phyloP scores from a whole-genome alignment of 2,888 invertebrate genomes.

The Diadromus collaris region DNA sequence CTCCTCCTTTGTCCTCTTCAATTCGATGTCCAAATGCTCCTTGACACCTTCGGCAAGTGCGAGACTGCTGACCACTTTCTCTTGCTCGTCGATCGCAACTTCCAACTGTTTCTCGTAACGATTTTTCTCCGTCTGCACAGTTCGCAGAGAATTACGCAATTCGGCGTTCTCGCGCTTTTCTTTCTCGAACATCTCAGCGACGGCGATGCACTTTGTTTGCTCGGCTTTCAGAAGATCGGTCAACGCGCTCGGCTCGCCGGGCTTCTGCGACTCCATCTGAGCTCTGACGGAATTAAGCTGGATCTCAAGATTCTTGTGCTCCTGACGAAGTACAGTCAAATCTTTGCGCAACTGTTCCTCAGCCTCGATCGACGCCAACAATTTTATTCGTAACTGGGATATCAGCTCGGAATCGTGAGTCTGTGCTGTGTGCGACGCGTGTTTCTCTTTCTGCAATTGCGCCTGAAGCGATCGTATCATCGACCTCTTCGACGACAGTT shows the following conservation, averaged over 20 bases:
- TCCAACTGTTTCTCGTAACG: slow-evolving; percentile 81
- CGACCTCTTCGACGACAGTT: slow-evolving; percentile 71
- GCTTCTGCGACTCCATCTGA: slow-evolving; percentile 66
- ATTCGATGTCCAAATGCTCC: slow-evolving; percentile 81
- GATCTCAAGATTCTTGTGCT: slow-evolving; percentile 80
- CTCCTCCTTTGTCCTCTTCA: slow-evolving; percentile 80
- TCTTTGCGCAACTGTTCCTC: slow-evolving; percentile 85
- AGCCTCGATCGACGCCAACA: slow-evolving; percentile 85
- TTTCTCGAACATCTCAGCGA: slow-evolving; percentile 70
- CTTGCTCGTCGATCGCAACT: slow-evolving; percentile 80
- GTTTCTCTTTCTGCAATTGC: slow-evolving; percentile 72
- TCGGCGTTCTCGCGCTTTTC: slow-evolving; percentile 75
- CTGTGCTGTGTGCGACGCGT: slow-evolving; percentile 66
- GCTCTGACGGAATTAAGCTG: slow-evolving; percentile 73
- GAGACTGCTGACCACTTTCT: slow-evolving; percentile 76
- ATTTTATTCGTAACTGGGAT: slow-evolving; percentile 71
- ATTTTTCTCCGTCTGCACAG: slow-evolving; percentile 80
- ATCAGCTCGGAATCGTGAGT: slow-evolving; percentile 74
- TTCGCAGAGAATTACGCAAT: slow-evolving; percentile 80
- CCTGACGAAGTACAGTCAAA: slow-evolving; percentile 82
- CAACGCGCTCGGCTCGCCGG: slow-evolving; percentile 53
- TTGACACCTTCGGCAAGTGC: slow-evolving; percentile 77
- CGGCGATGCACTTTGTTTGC: slow-evolving; percentile 65
- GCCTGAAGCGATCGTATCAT: slow-evolving; percentile 71
- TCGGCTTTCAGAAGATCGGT: slow-evolving; percentile 66